These are phyloP conservation scores for Mamestra brassicae DNA, from an alignment of 2,888 invertebrate species.

Conservation along the genomic window DNA sequence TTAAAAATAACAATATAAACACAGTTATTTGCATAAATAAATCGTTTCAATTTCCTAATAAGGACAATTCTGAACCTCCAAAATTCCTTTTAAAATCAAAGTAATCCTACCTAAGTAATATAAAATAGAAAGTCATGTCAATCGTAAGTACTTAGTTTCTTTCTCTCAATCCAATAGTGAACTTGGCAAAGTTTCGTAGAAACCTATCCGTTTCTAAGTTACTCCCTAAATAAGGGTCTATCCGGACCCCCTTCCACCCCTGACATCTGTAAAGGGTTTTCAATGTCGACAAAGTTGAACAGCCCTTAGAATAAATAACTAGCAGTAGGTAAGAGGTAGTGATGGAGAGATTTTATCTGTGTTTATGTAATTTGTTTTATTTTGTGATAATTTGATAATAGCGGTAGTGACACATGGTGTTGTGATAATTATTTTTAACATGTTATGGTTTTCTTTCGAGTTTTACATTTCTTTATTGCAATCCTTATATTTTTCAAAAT, in stretches of 20 bases:
- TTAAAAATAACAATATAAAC: no score
- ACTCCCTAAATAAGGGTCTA: constrained; percentile 77
- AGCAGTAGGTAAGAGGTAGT: constrained; percentile 35
- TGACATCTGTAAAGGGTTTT: constrained; percentile 78
- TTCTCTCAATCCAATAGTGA: constrained; percentile 65
- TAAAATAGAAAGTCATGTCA: constrained; percentile 17
- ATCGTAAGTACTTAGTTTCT: constrained; percentile 55
- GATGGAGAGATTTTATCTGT: constrained; percentile 39
- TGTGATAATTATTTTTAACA: neutral
- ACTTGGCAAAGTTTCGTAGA: constrained; percentile 63
- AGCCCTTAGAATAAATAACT: constrained; percentile 67
- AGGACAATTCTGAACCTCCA: no score
- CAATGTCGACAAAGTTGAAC: constrained; percentile 74
- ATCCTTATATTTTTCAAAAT: no score
- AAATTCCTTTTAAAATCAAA: no score
- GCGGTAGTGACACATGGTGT: neutral
- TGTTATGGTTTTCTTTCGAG: neutral
- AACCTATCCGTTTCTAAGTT: constrained; percentile 76
- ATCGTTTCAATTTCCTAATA: no score
- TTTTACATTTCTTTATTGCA: neutral
- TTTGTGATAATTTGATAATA: constrained; percentile 25
- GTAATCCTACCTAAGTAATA: neutral
- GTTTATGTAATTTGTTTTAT: constrained; percentile 33
- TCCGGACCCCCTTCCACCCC: constrained; percentile 62
- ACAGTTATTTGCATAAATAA: no score